phyloP scores from a whole-genome alignment of 2,797 vertebrate genomes.

The Ara ararauna region DNA sequence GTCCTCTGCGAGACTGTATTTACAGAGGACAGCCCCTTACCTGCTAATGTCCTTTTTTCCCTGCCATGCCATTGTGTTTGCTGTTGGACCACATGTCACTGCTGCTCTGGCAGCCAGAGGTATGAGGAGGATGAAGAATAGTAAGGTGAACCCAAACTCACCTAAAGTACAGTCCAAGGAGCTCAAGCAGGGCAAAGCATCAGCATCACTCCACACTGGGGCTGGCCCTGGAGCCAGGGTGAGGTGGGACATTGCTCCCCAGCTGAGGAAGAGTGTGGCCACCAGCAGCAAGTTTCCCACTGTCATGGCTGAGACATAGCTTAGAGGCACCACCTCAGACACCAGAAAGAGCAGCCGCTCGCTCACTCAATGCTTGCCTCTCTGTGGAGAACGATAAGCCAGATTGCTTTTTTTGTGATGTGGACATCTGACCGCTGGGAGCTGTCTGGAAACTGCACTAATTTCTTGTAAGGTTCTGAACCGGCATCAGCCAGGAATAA shows the following conservation, averaged over 20 bases:
- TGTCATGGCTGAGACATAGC: fast-evolving
- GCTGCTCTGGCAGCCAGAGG: not conserved
- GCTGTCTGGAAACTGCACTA: not conserved
- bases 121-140: not conserved
- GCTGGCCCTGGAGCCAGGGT: not conserved
- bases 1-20: not conserved
- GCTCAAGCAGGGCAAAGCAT: not conserved
- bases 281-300: not conserved
- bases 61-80: not conserved
- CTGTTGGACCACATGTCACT: not conserved
- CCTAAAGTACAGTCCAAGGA: not conserved
- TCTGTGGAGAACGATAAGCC: not conserved
- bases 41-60: not conserved
- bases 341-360: not conserved
- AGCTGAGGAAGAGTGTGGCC: not conserved
- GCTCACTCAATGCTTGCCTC: not conserved
- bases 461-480: not conserved
- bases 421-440: not conserved
- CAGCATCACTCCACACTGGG: not conserved
- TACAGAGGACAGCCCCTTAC: not conserved
- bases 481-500: not conserved
- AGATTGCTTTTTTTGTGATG: not conserved
- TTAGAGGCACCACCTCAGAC: not conserved
- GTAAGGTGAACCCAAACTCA: not conserved
- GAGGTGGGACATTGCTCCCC: not conserved